Base-by-base conservation (phyloP, 2,888 invertebrate species). In the Rhorus exstirpatorius region DNA sequence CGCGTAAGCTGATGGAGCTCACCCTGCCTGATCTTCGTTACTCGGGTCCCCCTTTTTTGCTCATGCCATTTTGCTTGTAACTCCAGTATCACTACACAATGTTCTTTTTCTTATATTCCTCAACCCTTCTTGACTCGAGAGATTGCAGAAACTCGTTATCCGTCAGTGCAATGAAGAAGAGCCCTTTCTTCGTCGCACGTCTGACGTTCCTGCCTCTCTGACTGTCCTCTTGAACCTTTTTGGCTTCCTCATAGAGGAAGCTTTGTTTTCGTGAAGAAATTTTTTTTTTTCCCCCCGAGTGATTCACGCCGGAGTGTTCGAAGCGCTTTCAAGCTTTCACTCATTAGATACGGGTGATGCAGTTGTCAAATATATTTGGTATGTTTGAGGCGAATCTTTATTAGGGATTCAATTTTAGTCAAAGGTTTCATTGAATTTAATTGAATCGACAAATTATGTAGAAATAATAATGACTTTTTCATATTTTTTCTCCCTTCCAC, bases 1-100 rank as follows among this genome's bases (percentile, higher is more conserved):
- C 74, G 61, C 81, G 77, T 77, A 14, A 24, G 83, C 58, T 81
- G 79, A 80, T 83, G 80, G 35, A 35, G 80, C 83, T 77, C 81
- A 68, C 74, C 55, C 55, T 79, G 58, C 53, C 55, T 14, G 41
- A 67, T 60, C 68, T 76, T 46, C 46, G 65, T 58, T 58, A 58
- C 67, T 44, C 44, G 46, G 46, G 24, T 17, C 53, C 44, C 38
- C 26, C 68, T 70, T 61, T 24, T 61, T 55, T 79, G 74, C 63
- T 67, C 55, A 31, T 63, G 31, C 63, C 65, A 46, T 35, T 19
- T n/a, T n/a, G n/a, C 44, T 24, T 7, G 10, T 24, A 26, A 65
- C 65, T 65, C 24, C 35, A 26, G 55, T 67, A 74, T 72, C 65
- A 74, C 35, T 49, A 14, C 31, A 10, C 65, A 24, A 35, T 14